phyloP scores from a whole-genome alignment of 2,113 vertebrate genomes.

The Sphaerodactylus townsendi region DNA sequence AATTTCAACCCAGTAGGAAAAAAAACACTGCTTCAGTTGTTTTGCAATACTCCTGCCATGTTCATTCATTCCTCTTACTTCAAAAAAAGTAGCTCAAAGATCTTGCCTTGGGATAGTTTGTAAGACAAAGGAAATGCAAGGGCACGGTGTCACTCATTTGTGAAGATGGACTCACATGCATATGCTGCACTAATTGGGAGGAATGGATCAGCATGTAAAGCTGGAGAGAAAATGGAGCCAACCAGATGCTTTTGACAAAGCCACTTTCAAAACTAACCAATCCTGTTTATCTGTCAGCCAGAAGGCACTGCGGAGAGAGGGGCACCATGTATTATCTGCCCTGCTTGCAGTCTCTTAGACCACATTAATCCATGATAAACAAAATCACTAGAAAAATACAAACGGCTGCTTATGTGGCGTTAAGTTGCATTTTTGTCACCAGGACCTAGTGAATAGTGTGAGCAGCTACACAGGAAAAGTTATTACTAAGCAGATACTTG shows the following conservation, averaged over 20 bases:
- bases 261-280: background rate
- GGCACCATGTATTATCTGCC: background rate
- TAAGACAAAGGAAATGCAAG: background rate
- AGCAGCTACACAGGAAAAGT: constrained; percentile 25
- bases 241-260: background rate
- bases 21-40: background rate
- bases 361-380: background rate
- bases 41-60: accelerated
- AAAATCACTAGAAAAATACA: background rate
- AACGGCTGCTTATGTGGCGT: background rate
- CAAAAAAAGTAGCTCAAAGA: constrained; percentile 9
- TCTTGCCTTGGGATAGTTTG: background rate
- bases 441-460: background rate
- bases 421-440: background rate
- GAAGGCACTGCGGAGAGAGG: background rate
- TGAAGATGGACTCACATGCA: background rate
- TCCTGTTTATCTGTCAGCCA: background rate
- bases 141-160: background rate
- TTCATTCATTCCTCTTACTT: background rate
- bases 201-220: background rate
- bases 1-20: background rate
- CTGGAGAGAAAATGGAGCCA: background rate
- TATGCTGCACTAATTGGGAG: background rate
- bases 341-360: background rate
- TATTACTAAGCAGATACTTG: background rate